Evolutionary conservation across 2,888 invertebrate species (phyloP), one percentile per base, ranked within the genome.

Genomic region (Ligdia adustata): DNA sequence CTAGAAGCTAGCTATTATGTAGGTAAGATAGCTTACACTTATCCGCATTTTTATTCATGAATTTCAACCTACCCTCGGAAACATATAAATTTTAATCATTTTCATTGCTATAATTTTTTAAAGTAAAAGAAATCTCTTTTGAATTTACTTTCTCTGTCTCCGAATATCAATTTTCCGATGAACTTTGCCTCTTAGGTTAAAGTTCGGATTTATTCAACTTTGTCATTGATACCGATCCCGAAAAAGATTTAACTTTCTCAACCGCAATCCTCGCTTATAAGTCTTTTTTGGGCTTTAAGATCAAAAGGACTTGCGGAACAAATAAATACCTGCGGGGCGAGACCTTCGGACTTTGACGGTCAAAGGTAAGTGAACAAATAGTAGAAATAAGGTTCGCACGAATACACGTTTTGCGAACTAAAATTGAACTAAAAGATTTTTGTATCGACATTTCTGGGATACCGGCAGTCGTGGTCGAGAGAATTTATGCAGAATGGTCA

Each of bases 131-230:
- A 24, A 22, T 11, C 9, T 35, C 16, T 6, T 12, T 9, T 12
- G 9, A 32, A 32, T 20, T 42, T 37, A 7, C 20, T 42, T 42
- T 42, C 37, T 41, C 26, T 18, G 34, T 15, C 16, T 41, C 26
- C 15, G 14, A 28, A 39, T 34, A 29, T 28, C 39, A 37, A 11
- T 42, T 47, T 46, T 12, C 40, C 15, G 46, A 35, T 41, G 31
- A 42, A 48, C 31, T 48, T 42, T 9, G 6, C 34, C 18, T 33
- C 24, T 29, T 31, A 35, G 16, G 13, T 13, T 16, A 12, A 27
- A 26, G 9, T 37, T 22, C 32, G 37, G 41, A 48, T 48, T 48
- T 48, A 48, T 48, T 46, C 34, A 38, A 48, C 48, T 48, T 48
- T 48, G 48, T 48, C 41, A 48, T 42, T 42, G 37, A 48, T 42